Evolutionary conservation across 1,140 invertebrate genomes (phyloP), one percentile per base, ranked within the genome.

Genomic region (Papilio aristodemus): DNA sequence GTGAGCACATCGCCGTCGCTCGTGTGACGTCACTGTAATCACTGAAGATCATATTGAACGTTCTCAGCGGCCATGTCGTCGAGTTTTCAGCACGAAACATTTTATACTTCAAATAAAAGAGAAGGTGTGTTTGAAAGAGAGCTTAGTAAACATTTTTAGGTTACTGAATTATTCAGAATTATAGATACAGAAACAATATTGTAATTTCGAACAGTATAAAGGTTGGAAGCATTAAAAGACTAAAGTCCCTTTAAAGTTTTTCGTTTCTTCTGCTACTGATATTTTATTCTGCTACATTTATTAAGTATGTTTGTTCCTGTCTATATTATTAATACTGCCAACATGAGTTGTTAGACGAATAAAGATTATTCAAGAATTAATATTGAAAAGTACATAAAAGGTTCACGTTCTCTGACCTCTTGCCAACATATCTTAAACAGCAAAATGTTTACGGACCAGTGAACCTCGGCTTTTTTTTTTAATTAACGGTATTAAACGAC

Each of bases 401-500:
- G 43, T 19, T 46, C 17, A 22, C 11, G 46, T 22, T 54, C 46
- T 25, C 19, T 22, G 46, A 54, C 19, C 19, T 17, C 14, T 5
- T 25, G 46, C 19, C 46, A 3, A 17, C 22, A 19, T 11, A 54
- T 54, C 46, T 54, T 54, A 54, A 22, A 10, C 10, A 22, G 22
- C 46, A 22, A 46, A 4, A 17, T 54, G 46, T 54, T 22, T 22
- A 54, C 46, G 10, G 46, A 54, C 46, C 17, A 54, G 5, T 54
- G 46, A 54, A 54, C 46, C 10, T 54, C 19, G 46, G 46, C 19
- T 54, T 22, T 22, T 54, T 22, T 22, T 54, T 25, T 54, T 54
- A 54, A 54, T 54, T 54, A 54, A 11, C 9, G 46, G 46, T 54
- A 54, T 54, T 54, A 54, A 46, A 46, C 43, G 43, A 54, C 46